A percentile compares a stretch with the other conserved stretches of the same genome.
Evolutionary conservation across 2,113 vertebrate species (phyloP).

Genomic region (Lucifuga dentata): DNA sequence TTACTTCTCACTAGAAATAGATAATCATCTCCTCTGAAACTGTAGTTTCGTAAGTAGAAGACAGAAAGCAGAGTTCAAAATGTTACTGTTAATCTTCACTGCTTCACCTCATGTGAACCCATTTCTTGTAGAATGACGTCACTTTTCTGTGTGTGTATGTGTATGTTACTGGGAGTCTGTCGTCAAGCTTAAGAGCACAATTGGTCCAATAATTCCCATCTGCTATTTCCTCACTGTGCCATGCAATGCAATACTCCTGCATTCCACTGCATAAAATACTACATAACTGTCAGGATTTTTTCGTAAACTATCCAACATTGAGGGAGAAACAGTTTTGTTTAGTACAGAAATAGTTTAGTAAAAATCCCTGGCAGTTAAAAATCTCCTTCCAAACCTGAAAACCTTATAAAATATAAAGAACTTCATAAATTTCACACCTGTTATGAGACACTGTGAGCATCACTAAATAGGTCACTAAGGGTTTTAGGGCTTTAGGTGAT

Average conservation of each 20-base stretch:
- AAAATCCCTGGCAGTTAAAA: neutral
- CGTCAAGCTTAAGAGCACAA: constrained; percentile 29
- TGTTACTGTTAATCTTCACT: neutral
- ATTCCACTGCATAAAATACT: neutral
- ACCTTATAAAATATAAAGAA: constrained; percentile 4
- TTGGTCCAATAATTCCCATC: constrained; percentile 23
- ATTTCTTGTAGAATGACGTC: constrained; percentile 32
- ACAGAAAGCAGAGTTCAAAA: neutral
- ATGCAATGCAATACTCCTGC: neutral
- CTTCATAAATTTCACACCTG: neutral
- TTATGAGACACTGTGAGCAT: neutral
- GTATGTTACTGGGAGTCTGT: constrained; percentile 24
- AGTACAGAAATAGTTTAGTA: neutral
- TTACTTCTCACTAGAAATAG: neutral
- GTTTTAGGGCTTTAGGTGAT: neutral
- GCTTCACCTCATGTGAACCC: constrained; percentile 13
- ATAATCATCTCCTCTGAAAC: neutral
- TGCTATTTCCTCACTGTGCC: constrained; percentile 25
- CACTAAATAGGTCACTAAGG: too few species aligned
- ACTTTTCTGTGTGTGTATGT: constrained; percentile 34
- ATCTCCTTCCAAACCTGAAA: constrained; percentile 5
- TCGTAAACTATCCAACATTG: neutral
- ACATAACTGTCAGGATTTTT: neutral
- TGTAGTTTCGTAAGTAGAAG: neutral
- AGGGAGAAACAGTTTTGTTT: too few species aligned